Evolutionary conservation across 2,113 vertebrate species (phyloP).

Genomic region (Ciconia boyciana): DNA sequence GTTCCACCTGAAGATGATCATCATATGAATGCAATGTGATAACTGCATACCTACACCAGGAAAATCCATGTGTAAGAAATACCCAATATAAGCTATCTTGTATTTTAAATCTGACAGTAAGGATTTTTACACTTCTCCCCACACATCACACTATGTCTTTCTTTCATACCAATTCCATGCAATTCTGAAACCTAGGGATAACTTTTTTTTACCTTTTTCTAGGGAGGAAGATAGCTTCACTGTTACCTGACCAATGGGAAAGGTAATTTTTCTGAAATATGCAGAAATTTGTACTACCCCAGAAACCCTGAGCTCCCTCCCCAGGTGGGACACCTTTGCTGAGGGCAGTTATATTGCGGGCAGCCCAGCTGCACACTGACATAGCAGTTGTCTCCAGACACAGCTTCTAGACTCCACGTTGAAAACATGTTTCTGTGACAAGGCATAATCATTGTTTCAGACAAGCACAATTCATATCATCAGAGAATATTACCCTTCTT

Average conservation of each 20-base stretch:
- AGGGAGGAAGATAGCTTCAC: background rate
- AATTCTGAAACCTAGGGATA: background rate
- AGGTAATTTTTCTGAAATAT: background rate
- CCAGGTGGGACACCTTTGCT: background rate
- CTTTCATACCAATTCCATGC: background rate
- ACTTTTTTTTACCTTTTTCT: background rate
- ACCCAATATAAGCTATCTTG: background rate
- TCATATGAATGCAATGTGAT: background rate
- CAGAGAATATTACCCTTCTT: background rate
- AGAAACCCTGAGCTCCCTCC: background rate
- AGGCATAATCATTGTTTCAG: background rate
- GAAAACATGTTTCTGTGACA: background rate
- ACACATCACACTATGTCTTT: background rate
- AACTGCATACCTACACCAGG: background rate
- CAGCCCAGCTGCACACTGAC: background rate
- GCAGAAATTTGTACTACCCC: background rate
- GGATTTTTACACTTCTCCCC: background rate
- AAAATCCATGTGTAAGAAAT: background rate
- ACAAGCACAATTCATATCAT: accelerated
- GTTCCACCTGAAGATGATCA: background rate
- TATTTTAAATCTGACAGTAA: background rate
- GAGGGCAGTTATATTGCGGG: background rate
- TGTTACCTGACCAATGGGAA: background rate
- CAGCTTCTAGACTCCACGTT: background rate
- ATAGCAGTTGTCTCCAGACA: background rate